Conservation (phyloP, 2,797 vertebrate species). For the Brachymystax lenok region DNA sequence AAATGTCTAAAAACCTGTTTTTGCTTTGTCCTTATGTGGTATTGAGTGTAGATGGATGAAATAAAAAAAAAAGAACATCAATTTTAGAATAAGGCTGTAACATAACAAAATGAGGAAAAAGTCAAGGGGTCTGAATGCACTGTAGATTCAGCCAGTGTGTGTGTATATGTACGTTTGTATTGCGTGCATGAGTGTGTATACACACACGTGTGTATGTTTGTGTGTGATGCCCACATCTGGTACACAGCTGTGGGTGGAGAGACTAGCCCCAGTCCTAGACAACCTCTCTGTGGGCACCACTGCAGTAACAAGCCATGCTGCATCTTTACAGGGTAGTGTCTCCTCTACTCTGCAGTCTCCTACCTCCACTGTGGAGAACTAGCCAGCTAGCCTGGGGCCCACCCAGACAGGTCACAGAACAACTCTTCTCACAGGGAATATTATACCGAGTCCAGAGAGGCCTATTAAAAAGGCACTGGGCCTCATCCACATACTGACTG, state of each 20-base stretch:
- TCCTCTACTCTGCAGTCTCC: too few species aligned
- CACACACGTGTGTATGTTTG: constrained; percentile 9
- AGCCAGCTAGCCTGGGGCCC: background rate
- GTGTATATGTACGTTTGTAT: constrained; percentile 1
- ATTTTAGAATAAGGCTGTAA: too few species aligned
- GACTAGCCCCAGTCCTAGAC: background rate
- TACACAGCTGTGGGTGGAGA: constrained; percentile 42
- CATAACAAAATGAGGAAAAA: too few species aligned
- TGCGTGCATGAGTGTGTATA: constrained; percentile 8
- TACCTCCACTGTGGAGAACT: background rate
- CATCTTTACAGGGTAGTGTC: background rate
- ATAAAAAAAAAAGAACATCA: too few species aligned
- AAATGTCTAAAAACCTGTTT: too few species aligned
- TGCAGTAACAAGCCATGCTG: background rate
- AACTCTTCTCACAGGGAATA: background rate
- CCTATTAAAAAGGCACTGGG: constrained; percentile 11
- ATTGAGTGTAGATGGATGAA: too few species aligned
- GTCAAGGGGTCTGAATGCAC: too few species aligned
- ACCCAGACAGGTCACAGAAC: background rate
- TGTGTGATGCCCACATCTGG: constrained; percentile 40
- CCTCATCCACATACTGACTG: background rate
- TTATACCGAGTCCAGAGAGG: constrained; percentile 19
- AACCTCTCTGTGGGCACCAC: background rate
- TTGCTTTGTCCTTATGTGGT: too few species aligned
- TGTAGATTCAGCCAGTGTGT: background rate